Evolutionary conservation across 92 coral and sea anemone species (phyloP), one percentile per base, ranked within the genome.

Genomic region (Phenganax subtilis): DNA sequence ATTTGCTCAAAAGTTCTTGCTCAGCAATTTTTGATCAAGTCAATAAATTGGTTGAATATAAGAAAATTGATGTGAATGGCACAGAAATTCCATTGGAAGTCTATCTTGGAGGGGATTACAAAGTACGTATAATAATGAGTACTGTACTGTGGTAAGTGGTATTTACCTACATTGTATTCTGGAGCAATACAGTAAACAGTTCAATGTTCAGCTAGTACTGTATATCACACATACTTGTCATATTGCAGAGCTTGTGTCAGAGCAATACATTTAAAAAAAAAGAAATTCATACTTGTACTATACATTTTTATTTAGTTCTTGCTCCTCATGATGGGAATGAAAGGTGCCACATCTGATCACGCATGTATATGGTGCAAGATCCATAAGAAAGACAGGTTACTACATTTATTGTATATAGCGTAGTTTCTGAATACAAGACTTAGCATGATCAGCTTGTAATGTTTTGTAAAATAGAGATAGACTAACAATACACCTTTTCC

Each of bases 321-420:
- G 67, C 81, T 88, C 56, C 83, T 88, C 11, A 79, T 75, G 65
- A 12, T 84, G 85, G 92, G 88, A 53, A 77, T 89, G 83, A 81
- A 67, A 60, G 85, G 83, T 44, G 91, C 89, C 6, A 80, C 89
- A 1, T 84, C 89, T 14, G 90, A 88, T 15, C 60, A 80, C 81
- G 88, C 91, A 7, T 88, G 91, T 62, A 71, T 88, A 55, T 88
- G 91, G 91, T 88, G 91, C 61, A 68, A 73, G 81, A 62, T 66
- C 54, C 88, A 88, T 59, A 85, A 82, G 84, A 75, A 51, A 51
- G 77, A 82, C 63, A 88, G 91, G 88, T 88, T 71, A 59, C 44
- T 59, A 71, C 65, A 63, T 28, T 64, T 37, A 44, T 51, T 29
- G 25, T 20, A 20, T 20, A 20, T 20, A 20, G 25, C 25, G 25